Evolutionary conservation across 2,797 vertebrate species (phyloP).

Genomic region (Aselliscus stoliczkanus): DNA sequence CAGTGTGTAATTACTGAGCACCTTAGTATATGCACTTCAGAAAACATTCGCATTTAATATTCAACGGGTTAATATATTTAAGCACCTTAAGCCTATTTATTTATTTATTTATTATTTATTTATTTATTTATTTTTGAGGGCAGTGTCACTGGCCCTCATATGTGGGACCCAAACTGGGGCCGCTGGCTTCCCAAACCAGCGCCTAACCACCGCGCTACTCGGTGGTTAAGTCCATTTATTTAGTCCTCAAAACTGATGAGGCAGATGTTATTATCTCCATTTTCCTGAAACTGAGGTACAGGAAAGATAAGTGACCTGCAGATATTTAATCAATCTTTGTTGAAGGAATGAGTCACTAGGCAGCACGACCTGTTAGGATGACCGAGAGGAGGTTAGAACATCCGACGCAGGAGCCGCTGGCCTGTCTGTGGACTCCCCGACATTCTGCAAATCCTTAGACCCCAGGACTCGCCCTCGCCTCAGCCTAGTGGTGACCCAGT

Average conservation of each 20-base stretch:
- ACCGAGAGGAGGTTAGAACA: too few relatives aligned
- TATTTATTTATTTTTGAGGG: too few relatives aligned
- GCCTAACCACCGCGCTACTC: too few relatives aligned
- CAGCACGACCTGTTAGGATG: not conserved
- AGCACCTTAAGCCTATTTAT: not conserved
- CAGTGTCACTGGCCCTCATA: too few relatives aligned
- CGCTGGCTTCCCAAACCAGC: too few relatives aligned
- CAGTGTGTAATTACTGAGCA: not conserved
- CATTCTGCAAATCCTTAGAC: not conserved
- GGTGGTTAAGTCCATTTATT: not conserved
- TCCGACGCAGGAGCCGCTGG: rapidly evolving
- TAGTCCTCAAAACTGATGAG: not conserved
- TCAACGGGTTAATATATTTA: not conserved
- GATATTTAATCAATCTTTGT: not conserved
- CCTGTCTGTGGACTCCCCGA: not conserved
- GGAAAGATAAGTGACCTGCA: not conserved
- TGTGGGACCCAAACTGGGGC: too few relatives aligned
- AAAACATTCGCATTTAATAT: not conserved
- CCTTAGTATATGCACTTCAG: not conserved
- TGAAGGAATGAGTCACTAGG: not conserved
- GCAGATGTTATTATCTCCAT: not conserved
- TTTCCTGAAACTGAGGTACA: rapidly evolving
- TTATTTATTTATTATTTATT: not conserved
- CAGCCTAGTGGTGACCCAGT: rapidly evolving
- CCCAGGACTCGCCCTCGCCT: not conserved